These are phyloP conservation scores for Oxytorus armatus DNA, from an alignment of 2,888 invertebrate genomes.

Conservation along the genomic window DNA sequence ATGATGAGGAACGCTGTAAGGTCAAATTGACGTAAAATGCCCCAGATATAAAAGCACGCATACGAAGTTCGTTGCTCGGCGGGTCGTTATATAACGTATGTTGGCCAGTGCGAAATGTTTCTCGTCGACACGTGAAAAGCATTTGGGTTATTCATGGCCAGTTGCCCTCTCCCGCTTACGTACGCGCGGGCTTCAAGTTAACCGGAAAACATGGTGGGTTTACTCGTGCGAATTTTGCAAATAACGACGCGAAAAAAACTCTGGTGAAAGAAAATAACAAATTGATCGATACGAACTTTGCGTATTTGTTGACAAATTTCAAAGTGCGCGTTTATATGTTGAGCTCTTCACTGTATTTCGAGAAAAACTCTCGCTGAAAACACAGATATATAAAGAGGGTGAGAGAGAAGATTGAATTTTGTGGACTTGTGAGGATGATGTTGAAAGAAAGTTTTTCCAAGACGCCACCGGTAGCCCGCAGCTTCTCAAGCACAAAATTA, in stretches of 20 bases:
- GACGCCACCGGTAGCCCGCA: not conserved
- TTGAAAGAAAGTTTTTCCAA: slow-evolving; percentile 30
- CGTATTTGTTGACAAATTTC: not conserved
- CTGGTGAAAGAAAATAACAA: not conserved
- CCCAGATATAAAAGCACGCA: too few relatives aligned
- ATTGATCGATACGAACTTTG: not conserved
- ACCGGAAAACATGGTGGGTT: not conserved
- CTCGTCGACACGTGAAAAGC: slow-evolving; percentile 61
- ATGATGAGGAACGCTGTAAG: too few relatives aligned
- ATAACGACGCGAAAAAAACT: not conserved
- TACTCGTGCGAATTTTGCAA: not conserved
- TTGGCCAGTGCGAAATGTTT: slow-evolving; percentile 52
- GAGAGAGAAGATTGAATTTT: slow-evolving; percentile 2
- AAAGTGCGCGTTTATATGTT: not conserved
- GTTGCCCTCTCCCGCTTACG: not conserved
- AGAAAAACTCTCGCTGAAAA: not conserved
- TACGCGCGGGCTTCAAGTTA: not conserved
- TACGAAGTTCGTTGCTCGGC: slow-evolving; percentile 23
- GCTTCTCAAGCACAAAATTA: slow-evolving; percentile 27
- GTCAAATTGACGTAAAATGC: too few relatives aligned
- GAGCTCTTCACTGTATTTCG: not conserved
- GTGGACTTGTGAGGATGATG: slow-evolving; percentile 30
- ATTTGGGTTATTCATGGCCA: slow-evolving; percentile 62
- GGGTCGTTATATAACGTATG: slow-evolving; percentile 52
- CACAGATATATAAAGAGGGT: not conserved